These are phyloP conservation scores for Labrus mixtus DNA, from an alignment of 2,113 vertebrate genomes.

Conservation along the genomic window DNA sequence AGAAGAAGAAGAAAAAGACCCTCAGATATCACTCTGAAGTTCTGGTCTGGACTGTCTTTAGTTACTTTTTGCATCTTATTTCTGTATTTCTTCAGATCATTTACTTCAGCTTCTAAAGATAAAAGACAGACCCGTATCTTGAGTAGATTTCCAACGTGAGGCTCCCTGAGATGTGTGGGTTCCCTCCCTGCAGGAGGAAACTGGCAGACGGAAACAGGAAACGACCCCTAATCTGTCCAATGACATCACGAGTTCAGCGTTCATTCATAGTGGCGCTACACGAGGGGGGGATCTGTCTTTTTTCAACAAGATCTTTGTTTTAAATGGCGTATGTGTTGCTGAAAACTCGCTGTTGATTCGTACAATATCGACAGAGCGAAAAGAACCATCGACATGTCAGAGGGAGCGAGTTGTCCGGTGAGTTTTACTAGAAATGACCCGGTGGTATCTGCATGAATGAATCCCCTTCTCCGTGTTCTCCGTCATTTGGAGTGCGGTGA, in stretches of 20 bases:
- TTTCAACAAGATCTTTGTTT: not conserved
- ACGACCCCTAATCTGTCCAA: slow-evolving; percentile 46
- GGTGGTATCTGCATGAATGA: not conserved
- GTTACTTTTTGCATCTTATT: too few species aligned
- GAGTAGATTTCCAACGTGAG: too few species aligned
- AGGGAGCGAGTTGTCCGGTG: slow-evolving; percentile 52
- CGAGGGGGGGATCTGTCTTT: not conserved
- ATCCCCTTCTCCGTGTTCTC: slow-evolving; percentile 8
- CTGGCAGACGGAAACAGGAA: slow-evolving; percentile 57
- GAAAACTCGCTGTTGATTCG: not conserved
- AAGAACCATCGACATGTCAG: slow-evolving; percentile 57
- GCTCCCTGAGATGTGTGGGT: too few species aligned
- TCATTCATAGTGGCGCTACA: slow-evolving; percentile 22
- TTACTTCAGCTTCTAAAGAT: too few species aligned
- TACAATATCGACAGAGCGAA: not conserved
- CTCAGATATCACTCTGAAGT: too few species aligned
- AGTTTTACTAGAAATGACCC: slow-evolving; percentile 21
- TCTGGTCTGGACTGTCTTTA: too few species aligned
- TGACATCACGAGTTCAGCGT: slow-evolving; percentile 41
- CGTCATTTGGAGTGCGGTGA: slow-evolving; percentile 1
- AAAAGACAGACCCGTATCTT: too few species aligned
- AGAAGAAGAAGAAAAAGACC: too few species aligned
- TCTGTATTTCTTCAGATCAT: too few species aligned
- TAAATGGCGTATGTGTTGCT: not conserved
- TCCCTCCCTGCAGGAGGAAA: not conserved